These are phyloP conservation scores for Yponomeuta evonymella DNA, from an alignment of 2,888 invertebrate species.

Conservation along the genomic window DNA sequence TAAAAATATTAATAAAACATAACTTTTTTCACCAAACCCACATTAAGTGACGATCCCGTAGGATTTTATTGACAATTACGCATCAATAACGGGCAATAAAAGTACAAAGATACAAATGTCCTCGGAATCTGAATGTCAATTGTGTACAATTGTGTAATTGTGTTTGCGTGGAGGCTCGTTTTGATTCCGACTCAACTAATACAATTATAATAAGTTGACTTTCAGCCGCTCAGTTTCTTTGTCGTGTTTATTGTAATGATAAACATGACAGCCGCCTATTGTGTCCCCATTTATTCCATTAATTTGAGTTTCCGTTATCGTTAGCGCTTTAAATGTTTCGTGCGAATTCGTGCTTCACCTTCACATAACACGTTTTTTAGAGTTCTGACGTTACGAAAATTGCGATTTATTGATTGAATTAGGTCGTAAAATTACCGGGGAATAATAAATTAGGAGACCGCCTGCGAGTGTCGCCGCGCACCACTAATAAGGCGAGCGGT, in stretches of 20 bases:
- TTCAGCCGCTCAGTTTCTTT: slow-evolving; percentile 58
- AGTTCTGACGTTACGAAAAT: background rate
- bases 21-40: slow-evolving; percentile 76
- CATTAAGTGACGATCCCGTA: slow-evolving; percentile 74
- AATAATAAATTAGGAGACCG: slow-evolving; percentile 28
- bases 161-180: slow-evolving; percentile 71
- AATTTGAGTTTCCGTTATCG: slow-evolving; percentile 46
- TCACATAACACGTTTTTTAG: background rate
- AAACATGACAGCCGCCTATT: slow-evolving; percentile 59
- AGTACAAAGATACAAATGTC: slow-evolving; percentile 69
- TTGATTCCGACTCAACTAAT: slow-evolving; percentile 65
- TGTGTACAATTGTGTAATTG: slow-evolving; percentile 73
- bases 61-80: slow-evolving; percentile 76
- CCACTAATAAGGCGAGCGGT: slow-evolving; percentile 71
- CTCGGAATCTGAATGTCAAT: slow-evolving; percentile 75
- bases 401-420: background rate
- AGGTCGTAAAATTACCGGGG: background rate
- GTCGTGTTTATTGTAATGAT: slow-evolving; percentile 61
- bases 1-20: slow-evolving; percentile 77
- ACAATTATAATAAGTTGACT: slow-evolving; percentile 66
- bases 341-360: slow-evolving; percentile 2
- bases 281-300: slow-evolving; percentile 52
- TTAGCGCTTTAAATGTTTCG: background rate
- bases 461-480: slow-evolving; percentile 57
- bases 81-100: slow-evolving; percentile 75